These are phyloP conservation scores for Leptestheria dahalacensis DNA, from an alignment of 1,140 invertebrate genomes.

Conservation along the genomic window DNA sequence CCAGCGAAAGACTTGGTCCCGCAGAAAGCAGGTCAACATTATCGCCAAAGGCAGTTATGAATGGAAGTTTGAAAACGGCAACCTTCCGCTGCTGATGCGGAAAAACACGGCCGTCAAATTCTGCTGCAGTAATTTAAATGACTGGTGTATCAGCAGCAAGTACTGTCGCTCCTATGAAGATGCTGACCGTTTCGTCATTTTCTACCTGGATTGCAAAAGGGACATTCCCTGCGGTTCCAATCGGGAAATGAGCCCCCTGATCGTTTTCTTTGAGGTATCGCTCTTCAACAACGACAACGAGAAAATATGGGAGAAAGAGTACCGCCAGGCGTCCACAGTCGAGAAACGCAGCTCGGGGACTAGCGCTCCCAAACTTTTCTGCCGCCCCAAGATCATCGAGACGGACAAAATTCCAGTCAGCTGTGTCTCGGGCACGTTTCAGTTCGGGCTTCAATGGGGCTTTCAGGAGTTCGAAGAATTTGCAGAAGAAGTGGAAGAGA, in stretches of 20 bases:
- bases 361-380: not conserved
- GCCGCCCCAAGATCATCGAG: not conserved
- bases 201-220: not conserved
- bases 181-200: not conserved
- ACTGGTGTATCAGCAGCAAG: not conserved
- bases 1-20: not conserved
- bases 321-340: not conserved
- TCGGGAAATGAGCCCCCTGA: not conserved
- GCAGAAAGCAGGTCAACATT: not conserved
- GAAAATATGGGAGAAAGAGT: not conserved
- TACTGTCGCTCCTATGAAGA: not conserved
- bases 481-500: not conserved
- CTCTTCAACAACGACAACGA: not conserved
- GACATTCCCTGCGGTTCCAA: not conserved
- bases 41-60: not conserved
- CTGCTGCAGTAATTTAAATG: not conserved
- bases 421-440: not conserved
- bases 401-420: not conserved
- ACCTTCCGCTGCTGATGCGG: not conserved
- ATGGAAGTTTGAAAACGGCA: not conserved
- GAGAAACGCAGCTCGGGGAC: not conserved
- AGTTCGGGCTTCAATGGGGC: not conserved
- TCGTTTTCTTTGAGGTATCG: not conserved
- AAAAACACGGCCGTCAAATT: not conserved
- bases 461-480: not conserved